These are phyloP conservation scores for Hydractinia symbiolongicarpus DNA, from an alignment of 30 jellyfish, hydroid and myxozoan species.

Conservation along the genomic window DNA sequence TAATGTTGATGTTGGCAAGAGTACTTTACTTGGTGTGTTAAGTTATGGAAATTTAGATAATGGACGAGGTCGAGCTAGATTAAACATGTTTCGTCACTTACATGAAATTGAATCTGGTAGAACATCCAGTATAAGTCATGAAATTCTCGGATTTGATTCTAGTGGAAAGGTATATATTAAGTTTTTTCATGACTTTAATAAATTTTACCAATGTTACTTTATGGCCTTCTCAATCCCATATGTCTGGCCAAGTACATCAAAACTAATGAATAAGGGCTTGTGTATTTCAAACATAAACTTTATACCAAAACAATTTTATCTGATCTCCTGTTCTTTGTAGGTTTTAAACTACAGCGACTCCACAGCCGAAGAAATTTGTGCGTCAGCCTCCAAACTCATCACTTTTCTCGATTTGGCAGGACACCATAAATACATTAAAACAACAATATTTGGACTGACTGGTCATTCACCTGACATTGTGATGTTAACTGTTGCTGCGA, in stretches of 20 bases:
- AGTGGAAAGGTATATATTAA: constrained; percentile 66
- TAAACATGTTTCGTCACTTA: constrained; percentile 88
- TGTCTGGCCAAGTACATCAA: not conserved
- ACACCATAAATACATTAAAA: constrained; percentile 89
- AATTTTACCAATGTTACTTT: not conserved
- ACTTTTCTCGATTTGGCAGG: constrained; percentile 96
- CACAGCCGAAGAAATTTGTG: constrained; percentile 92
- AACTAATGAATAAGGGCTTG: too few relatives aligned
- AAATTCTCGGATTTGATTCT: constrained; percentile 88
- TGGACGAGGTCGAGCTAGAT: constrained; percentile 99
- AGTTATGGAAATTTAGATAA: constrained; percentile 87
- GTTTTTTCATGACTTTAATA: not conserved
- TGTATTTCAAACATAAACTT: too few relatives aligned
- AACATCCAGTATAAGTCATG: constrained; percentile 99
- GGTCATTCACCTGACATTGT: constrained; percentile 97
- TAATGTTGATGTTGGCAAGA: constrained; percentile 97
- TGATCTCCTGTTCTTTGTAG: constrained; percentile 22
- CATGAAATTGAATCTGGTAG: constrained; percentile 98
- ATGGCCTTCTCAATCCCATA: too few relatives aligned
- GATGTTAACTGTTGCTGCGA: constrained; percentile 92
- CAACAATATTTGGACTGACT: constrained; percentile 89
- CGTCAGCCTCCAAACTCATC: constrained; percentile 85
- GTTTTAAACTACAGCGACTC: constrained; percentile 66
- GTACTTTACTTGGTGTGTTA: constrained; percentile 95
- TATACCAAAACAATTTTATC: not conserved